Conservation (phyloP, 2,113 vertebrate species). For the Dinomys branickii region DNA sequence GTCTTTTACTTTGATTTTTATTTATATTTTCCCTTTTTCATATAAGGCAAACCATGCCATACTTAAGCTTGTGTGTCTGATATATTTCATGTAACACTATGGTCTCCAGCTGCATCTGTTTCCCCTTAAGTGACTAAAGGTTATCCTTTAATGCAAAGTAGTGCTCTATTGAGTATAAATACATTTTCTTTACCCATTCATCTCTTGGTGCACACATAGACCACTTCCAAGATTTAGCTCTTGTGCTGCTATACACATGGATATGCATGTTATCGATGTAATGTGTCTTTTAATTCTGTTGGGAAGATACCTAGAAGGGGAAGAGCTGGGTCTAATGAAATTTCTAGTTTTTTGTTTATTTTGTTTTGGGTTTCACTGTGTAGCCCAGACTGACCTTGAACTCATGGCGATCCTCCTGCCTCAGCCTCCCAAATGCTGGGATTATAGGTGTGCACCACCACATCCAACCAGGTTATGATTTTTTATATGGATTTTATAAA, state of each 20-base stretch:
- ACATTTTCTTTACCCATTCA: not conserved
- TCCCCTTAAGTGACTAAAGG: not conserved
- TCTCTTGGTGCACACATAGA: not conserved
- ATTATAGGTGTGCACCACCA: not conserved
- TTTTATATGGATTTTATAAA: not conserved
- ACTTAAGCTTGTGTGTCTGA: not conserved
- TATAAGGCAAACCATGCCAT: not conserved
- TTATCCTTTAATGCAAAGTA: not conserved
- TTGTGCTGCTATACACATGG: not conserved
- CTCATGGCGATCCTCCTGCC: not conserved
- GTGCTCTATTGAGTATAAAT: not conserved
- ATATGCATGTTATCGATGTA: not conserved
- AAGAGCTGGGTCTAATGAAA: not conserved
- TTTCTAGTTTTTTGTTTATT: not conserved
- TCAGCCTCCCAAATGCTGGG: not conserved
- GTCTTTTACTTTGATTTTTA: not conserved
- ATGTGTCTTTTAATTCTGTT: not conserved
- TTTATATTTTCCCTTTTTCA: not conserved
- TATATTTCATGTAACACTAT: not conserved
- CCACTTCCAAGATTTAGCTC: not conserved
- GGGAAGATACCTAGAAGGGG: not conserved
- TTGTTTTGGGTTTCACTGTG: not conserved
- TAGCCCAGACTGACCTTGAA: not conserved
- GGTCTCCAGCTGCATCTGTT: not conserved
- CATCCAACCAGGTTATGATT: not conserved